Conservation (phyloP, 2,888 invertebrate species). For the Noctua pronuba region DNA sequence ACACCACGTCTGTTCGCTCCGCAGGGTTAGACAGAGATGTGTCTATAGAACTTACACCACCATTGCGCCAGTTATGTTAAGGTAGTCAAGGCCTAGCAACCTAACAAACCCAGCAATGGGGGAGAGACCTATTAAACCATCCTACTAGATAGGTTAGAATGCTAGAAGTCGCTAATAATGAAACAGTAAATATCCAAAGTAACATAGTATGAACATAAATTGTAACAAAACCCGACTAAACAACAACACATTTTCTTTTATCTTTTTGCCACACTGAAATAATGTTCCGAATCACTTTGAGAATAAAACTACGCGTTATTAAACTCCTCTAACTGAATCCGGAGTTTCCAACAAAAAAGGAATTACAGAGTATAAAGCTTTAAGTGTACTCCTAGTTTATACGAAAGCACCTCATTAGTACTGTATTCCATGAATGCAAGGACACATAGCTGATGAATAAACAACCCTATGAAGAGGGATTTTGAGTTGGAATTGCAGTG, state of each 20-base stretch:
- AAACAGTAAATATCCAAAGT: background rate
- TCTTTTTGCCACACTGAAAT: slow-evolving; percentile 24
- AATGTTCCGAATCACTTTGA: slow-evolving; percentile 53
- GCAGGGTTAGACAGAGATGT: background rate
- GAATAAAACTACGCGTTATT: slow-evolving; percentile 54
- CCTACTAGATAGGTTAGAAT: background rate
- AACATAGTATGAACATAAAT: slow-evolving; percentile 4
- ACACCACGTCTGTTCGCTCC: background rate
- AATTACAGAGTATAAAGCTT: slow-evolving; percentile 66
- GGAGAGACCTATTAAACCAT: background rate
- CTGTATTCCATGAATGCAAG: slow-evolving; percentile 52
- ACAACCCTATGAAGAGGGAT: background rate
- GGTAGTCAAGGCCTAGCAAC: background rate
- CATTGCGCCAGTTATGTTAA: background rate
- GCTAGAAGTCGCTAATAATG: background rate
- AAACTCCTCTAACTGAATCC: slow-evolving; percentile 63
- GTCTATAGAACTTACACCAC: background rate
- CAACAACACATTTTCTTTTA: slow-evolving; percentile 17
- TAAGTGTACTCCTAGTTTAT: slow-evolving; percentile 64
- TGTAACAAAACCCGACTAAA: background rate
- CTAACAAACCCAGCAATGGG: background rate
- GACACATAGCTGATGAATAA: slow-evolving; percentile 16
- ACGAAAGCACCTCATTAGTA: slow-evolving; percentile 71
- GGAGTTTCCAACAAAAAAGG: slow-evolving; percentile 65
- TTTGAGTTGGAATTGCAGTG: slow-evolving; percentile 40